Conservation (phyloP, 1,140 invertebrate genomes). For the Arion vulgaris region DNA sequence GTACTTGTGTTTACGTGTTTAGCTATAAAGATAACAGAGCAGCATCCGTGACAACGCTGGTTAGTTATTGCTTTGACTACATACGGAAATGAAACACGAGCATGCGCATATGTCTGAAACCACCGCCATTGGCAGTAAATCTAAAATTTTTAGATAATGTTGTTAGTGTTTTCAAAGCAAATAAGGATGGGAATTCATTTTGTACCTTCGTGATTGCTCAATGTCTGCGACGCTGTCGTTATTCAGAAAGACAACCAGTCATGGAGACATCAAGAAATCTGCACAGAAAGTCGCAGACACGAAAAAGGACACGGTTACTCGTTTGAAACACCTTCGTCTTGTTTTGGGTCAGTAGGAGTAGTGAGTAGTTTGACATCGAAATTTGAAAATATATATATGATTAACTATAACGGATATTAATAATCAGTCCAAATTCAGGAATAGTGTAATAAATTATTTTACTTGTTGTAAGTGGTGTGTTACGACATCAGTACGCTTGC, state of each 20-base stretch:
- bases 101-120: slow-evolving; percentile 24
- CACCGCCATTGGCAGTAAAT: slow-evolving; percentile 78
- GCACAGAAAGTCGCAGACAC: slow-evolving; percentile 93
- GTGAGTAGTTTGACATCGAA: too few species aligned
- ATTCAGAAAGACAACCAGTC: slow-evolving; percentile 91
- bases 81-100: slow-evolving; percentile 26
- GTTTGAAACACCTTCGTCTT: slow-evolving; percentile 93
- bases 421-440: too few species aligned
- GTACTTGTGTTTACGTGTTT: too few species aligned
- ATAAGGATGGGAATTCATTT: slow-evolving; percentile 22
- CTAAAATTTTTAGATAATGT: slow-evolving; percentile 77
- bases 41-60: too few species aligned
- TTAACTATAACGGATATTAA: too few species aligned
- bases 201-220: slow-evolving; percentile 36
- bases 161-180: slow-evolving; percentile 18
- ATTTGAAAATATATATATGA: too few species aligned
- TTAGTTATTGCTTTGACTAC: too few species aligned
- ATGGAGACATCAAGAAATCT: slow-evolving; percentile 95
- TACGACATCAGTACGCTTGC: too few species aligned
- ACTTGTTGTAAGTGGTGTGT: too few species aligned
- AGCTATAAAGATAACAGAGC: too few species aligned
- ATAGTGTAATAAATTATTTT: too few species aligned
- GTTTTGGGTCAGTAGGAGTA: slow-evolving; percentile 92
- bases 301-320: slow-evolving; percentile 93
- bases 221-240: slow-evolving; percentile 74